Conservation (phyloP, 1,140 invertebrate genomes). For the Aplysia californica region DNA sequence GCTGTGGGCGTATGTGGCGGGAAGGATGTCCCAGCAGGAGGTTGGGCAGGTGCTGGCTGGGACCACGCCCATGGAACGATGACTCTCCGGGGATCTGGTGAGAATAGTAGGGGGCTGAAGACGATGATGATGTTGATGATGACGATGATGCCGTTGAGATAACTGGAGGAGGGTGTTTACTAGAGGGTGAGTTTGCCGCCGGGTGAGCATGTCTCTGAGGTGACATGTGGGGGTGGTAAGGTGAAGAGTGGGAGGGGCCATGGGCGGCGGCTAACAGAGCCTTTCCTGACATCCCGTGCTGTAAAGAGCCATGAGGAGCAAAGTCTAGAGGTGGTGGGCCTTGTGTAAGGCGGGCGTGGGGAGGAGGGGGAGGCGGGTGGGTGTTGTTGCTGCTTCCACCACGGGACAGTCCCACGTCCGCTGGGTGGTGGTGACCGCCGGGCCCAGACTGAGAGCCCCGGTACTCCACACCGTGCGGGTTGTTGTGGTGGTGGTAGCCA, state of each 20-base stretch:
- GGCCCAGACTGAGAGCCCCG: not conserved
- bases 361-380: not conserved
- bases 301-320: not conserved
- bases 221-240: not conserved
- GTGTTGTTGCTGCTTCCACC: not conserved
- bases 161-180: not conserved
- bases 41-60: not conserved
- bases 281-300: not conserved
- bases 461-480: not conserved
- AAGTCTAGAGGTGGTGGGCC: not conserved
- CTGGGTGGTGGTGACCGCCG: not conserved
- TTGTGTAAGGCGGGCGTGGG: not conserved
- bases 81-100: not conserved
- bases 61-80: no score
- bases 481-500: constrained; percentile 14
- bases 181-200: not conserved
- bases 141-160: not conserved
- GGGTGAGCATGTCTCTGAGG: not conserved
- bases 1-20: not conserved
- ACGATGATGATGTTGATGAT: not conserved
- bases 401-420: not conserved
- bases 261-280: not conserved
- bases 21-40: not conserved
- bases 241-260: not conserved
- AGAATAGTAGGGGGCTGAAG: not conserved